Evolutionary conservation across 2,888 invertebrate genomes (phyloP), one percentile per base, ranked within the genome.

Genomic region (Nemoura dubitans): DNA sequence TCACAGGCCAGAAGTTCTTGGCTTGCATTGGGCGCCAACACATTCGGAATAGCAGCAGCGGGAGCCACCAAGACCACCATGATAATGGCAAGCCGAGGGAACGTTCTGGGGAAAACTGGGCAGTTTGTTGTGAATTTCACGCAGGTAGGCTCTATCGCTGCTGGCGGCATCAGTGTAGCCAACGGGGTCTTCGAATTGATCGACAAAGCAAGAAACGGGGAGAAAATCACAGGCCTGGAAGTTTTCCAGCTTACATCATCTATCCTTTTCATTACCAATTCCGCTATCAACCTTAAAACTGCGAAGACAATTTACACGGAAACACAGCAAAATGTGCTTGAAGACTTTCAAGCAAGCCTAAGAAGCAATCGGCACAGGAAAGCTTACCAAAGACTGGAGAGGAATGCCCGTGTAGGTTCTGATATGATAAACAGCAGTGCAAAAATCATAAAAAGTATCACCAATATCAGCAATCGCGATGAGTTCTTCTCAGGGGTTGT

Each of bases 171-270:
- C 5, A 85, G 86, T 27, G 26, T 88, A 3, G 42, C 86, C 1
- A 85, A 87, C 26, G 80, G 28, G 26, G 76, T 86, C 27, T 27
- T 84, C n/a, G 21, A 25, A 6, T 21, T 88, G 26, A 29, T n/a
- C 2, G 78, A 88, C 28, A 86, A 87, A 81, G 27, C 26, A 3
- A 59, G 83, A n/a, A 43, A 82, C 14, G 36, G 36, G 0, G 82
- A 80, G 10, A 80, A 81, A 25, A 36, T 88, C n/a, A 87, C 84
- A n/a, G 6, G 36, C 0, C 83, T 88, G 10, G 88, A 88, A n/a
- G 77, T 86, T 2, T 87, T 88, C 84, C 87, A 88, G 84, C 87
- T 88, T n/a, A 43, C 86, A 3, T 85, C 87, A 6, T 87, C 88
- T 6, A 16, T 87, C 6, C 36, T 88, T 3, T 87, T 88, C 86